Evolutionary conservation across 2,888 invertebrate species (phyloP).

Genomic region (Lasioglossum oenotherae): DNA sequence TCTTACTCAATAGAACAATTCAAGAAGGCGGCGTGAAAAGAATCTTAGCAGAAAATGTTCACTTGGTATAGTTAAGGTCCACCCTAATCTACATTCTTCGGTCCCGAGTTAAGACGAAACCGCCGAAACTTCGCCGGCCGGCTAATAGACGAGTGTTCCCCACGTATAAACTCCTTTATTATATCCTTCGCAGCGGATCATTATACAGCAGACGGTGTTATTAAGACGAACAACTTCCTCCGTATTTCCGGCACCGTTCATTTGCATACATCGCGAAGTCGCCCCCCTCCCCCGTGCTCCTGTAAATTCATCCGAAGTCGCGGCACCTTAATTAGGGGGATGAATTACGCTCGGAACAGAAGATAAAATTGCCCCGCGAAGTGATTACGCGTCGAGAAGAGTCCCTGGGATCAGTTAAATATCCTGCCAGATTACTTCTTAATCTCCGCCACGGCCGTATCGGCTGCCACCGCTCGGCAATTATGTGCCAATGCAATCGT

Average conservation of each 20-base stretch:
- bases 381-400: constrained; percentile 10
- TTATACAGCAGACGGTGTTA: constrained; percentile 54
- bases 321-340: constrained; percentile 32
- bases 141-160: constrained; percentile 25
- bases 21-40: no score
- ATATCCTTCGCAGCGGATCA: constrained; percentile 38
- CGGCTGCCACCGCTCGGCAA: background rate
- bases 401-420: background rate
- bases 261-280: constrained; percentile 52
- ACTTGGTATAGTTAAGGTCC: no score
- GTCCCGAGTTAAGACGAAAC: constrained; percentile 5
- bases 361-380: constrained; percentile 23
- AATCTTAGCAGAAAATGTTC: no score
- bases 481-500: background rate
- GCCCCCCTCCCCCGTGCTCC: background rate
- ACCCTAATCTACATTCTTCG: constrained; percentile 51
- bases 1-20: no score
- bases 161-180: constrained; percentile 31
- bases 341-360: constrained; percentile 9
- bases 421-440: background rate
- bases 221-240: constrained; percentile 39
- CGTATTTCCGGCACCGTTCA: constrained; percentile 9
- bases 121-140: background rate
- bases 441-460: background rate
- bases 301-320: constrained; percentile 31